Evolutionary conservation across 2,113 vertebrate genomes (phyloP).

Genomic region (Corythornis madagascariensis): DNA sequence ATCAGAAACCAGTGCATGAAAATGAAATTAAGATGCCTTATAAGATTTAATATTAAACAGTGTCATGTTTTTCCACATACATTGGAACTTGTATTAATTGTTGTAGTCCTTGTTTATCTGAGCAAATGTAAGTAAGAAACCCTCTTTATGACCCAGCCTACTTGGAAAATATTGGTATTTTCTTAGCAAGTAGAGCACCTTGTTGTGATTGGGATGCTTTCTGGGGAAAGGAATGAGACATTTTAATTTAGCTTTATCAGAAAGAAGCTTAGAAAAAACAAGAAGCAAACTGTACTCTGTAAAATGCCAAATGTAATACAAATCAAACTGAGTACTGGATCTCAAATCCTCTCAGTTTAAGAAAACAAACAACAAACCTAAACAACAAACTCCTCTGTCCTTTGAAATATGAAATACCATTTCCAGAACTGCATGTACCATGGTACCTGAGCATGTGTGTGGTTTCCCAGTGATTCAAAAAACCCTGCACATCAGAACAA

Average conservation of each 20-base stretch:
- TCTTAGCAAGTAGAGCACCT: not conserved
- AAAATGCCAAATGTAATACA: not conserved
- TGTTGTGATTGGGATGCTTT: not conserved
- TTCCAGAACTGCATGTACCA: not conserved
- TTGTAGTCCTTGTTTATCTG: not conserved
- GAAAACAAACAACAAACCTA: not conserved
- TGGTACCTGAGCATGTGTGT: not conserved
- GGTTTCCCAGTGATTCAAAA: not conserved
- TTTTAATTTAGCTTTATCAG: not conserved
- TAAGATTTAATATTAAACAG: not conserved
- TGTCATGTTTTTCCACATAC: not conserved
- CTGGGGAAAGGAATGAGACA: not conserved
- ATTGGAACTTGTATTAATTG: not conserved
- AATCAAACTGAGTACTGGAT: not conserved
- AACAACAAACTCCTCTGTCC: not conserved
- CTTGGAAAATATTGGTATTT: not conserved
- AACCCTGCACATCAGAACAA: not conserved
- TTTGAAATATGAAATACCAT: not conserved
- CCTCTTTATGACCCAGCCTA: not conserved
- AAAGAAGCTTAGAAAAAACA: not conserved
- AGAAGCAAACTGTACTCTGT: not conserved
- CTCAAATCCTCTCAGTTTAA: not conserved
- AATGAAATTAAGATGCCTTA: not conserved
- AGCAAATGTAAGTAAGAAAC: not conserved
- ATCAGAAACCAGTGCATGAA: not conserved